Conservation (phyloP, 2,888 invertebrate species). For the Drosophila leonis region DNA sequence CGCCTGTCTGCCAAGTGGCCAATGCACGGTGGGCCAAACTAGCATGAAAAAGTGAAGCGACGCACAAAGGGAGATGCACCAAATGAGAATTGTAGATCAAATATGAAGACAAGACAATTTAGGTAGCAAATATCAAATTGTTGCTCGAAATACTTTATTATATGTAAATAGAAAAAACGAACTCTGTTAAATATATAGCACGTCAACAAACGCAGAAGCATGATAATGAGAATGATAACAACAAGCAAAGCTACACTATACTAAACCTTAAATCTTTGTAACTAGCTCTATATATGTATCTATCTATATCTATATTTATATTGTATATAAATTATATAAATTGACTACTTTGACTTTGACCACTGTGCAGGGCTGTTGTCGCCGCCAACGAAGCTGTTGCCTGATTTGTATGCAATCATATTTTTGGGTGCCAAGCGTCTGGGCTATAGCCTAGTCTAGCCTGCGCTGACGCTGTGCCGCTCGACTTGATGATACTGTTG, state of each 20-base stretch:
- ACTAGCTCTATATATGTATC: too few relatives aligned
- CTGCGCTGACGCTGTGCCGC: conserved; percentile 43
- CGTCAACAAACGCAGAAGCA: too few relatives aligned
- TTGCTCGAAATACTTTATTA: too few relatives aligned
- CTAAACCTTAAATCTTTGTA: too few relatives aligned
- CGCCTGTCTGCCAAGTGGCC: conserved; percentile 74
- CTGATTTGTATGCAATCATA: conserved; percentile 82
- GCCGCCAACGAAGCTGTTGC: conserved; percentile 58
- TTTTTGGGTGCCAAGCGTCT: conserved; percentile 66
- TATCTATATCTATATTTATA: too few relatives aligned
- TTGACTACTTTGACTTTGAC: too few relatives aligned
- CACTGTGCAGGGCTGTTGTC: conserved; percentile 53
- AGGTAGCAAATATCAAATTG: too few relatives aligned
- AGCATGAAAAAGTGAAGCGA: not conserved
- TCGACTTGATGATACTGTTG: conserved; percentile 82
- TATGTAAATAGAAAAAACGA: too few relatives aligned
- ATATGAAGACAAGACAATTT: too few relatives aligned
- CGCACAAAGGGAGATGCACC: not conserved
- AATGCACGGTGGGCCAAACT: conserved; percentile 49
- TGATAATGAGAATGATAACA: too few relatives aligned
- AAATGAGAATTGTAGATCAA: not conserved
- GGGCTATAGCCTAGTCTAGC: conserved; percentile 24
- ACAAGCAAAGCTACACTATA: too few relatives aligned
- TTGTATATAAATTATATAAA: not conserved
- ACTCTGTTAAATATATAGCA: too few relatives aligned